Conservation (phyloP, 2,888 invertebrate genomes). For the Drosophila mulleri region DNA sequence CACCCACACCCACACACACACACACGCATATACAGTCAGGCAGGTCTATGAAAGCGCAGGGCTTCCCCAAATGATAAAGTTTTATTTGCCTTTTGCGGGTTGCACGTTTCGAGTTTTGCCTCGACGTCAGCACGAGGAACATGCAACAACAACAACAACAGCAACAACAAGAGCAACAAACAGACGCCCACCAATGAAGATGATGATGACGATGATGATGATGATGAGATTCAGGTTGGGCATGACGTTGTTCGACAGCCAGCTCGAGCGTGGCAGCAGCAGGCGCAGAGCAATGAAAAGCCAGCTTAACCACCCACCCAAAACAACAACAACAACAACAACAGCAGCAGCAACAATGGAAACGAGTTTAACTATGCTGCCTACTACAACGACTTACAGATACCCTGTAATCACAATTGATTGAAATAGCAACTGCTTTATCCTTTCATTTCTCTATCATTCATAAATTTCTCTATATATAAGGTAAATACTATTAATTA, state of each 20-base stretch:
- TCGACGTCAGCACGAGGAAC: constrained; percentile 40
- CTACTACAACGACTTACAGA: background rate
- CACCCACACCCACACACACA: constrained; percentile 17
- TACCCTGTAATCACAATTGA: constrained; percentile 24
- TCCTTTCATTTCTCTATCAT: accelerated
- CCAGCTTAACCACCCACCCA: constrained; percentile 55
- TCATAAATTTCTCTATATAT: no score
- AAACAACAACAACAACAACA: constrained; percentile 30
- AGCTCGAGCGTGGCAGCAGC: constrained; percentile 50
- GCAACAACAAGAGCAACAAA: constrained; percentile 10
- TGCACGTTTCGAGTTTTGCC: constrained; percentile 51
- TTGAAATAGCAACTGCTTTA: background rate
- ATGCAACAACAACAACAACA: constrained; percentile 20
- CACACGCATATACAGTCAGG: constrained; percentile 19
- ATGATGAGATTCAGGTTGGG: constrained; percentile 23
- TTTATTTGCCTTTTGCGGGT: constrained; percentile 76
- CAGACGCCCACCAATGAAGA: constrained; percentile 22
- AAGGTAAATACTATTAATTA: no score
- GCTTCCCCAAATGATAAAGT: constrained; percentile 81
- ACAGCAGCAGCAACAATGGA: constrained; percentile 35
- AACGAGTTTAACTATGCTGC: background rate
- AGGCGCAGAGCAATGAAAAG: constrained; percentile 54
- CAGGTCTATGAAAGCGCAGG: constrained; percentile 75
- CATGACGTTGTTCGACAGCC: constrained; percentile 54
- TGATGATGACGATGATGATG: constrained; percentile 30